Evolutionary conservation across 1,140 invertebrate genomes (phyloP).

Genomic region (Nomia melanderi): DNA sequence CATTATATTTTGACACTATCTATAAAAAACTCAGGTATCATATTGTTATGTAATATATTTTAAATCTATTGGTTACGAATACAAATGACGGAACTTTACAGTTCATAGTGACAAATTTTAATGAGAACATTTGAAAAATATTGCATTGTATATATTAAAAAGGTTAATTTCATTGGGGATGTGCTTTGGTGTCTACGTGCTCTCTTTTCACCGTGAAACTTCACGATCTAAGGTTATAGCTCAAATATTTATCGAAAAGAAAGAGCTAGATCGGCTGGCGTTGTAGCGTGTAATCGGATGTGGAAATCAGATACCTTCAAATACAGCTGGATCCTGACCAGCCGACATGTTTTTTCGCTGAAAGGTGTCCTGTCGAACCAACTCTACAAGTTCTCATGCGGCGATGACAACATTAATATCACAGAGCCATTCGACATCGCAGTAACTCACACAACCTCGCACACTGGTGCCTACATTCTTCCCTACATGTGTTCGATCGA

Average conservation of each 20-base stretch:
- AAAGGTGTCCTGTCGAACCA: constrained; percentile 10
- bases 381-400: neutral
- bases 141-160: no score
- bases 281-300: constrained; percentile 71
- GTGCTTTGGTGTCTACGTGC: no score
- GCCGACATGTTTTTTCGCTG: neutral
- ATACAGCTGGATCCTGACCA: constrained; percentile 74
- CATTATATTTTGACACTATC: no score
- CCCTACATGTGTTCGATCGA: no score
- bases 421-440: neutral
- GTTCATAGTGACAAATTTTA: no score
- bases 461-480: no score
- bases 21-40: no score
- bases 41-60: no score
- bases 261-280: constrained; percentile 33
- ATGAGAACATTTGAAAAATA: no score
- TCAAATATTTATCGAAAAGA: constrained; percentile 46
- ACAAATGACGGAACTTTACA: no score
- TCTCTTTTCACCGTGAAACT: neutral
- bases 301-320: constrained; percentile 74
- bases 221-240: neutral
- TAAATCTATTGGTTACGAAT: no score
- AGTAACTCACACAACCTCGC: neutral
- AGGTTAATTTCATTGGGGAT: no score
- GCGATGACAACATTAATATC: neutral